Conservation (phyloP, 2,888 invertebrate genomes). For the Athalia circularis region DNA sequence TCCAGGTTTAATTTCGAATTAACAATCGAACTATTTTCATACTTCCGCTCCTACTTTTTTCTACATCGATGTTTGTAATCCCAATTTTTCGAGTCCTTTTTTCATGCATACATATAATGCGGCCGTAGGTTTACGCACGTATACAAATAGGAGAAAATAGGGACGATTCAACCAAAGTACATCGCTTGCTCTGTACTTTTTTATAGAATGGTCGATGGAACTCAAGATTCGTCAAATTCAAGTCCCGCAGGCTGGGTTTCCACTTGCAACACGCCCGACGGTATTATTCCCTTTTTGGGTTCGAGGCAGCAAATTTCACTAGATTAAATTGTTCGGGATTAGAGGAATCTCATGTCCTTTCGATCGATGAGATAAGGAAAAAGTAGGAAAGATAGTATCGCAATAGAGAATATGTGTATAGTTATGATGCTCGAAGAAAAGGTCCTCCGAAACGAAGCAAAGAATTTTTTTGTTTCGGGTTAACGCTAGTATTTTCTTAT, state of each 20-base stretch:
- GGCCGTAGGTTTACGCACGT: no score
- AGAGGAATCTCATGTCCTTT: constrained; percentile 15
- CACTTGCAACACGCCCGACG: constrained; percentile 30
- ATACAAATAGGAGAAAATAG: no score
- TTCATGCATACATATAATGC: no score
- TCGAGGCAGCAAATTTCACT: constrained; percentile 19
- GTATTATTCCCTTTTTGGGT: constrained; percentile 35
- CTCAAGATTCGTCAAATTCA: constrained; percentile 39
- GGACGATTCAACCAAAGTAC: no score
- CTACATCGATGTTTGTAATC: no score
- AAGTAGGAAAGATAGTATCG: constrained; percentile 1
- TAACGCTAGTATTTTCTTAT: constrained; percentile 30
- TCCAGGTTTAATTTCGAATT: constrained; percentile 1
- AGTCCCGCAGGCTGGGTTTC: constrained; percentile 6
- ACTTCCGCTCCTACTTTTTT: no score
- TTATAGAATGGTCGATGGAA: neutral
- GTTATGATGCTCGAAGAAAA: constrained; percentile 3
- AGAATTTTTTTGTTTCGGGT: constrained; percentile 11
- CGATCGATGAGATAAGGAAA: constrained; percentile 21
- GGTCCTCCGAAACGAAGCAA: constrained; percentile 7
- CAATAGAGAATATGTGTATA: neutral
- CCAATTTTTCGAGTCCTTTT: no score
- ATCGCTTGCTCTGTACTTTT: no score
- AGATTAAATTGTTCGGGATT: constrained; percentile 24
- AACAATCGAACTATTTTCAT: constrained; percentile 3